Percentiles rank a stretch among this genome's conserved stretches.
These are phyloP conservation scores for Embiotoca jacksoni DNA, from an alignment of 2,113 vertebrate genomes.

Conservation along the genomic window DNA sequence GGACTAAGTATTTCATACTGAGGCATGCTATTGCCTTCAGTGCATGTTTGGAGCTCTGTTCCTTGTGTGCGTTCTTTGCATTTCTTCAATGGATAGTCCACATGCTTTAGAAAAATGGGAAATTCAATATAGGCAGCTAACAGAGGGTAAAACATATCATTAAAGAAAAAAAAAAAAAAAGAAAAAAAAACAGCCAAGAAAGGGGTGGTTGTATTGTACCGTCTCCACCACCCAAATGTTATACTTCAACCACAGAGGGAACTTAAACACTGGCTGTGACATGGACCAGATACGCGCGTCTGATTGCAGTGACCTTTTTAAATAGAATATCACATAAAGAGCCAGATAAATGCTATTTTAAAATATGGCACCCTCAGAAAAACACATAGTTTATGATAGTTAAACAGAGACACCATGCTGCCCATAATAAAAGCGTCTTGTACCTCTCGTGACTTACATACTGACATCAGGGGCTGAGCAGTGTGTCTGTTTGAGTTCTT, in stretches of 20 bases:
- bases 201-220: conserved; percentile 41
- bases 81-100: conserved; percentile 60
- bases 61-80: conserved; percentile 53
- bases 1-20: conserved; percentile 67
- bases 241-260: conserved; percentile 36
- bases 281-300: conserved; percentile 6
- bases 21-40: conserved; percentile 70
- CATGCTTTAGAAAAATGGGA: conserved; percentile 62
- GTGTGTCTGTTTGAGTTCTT: conserved; percentile 19
- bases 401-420: conserved; percentile 32
- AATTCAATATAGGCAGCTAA: conserved; percentile 60
- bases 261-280: conserved; percentile 30
- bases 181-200: conserved; percentile 38
- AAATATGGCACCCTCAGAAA: conserved; percentile 39
- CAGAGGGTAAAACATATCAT: conserved; percentile 47
- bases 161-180: conserved; percentile 26
- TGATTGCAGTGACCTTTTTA: conserved; percentile 53
- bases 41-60: conserved; percentile 46
- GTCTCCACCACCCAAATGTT: conserved; percentile 46
- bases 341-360: conserved; percentile 41
- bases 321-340: conserved; percentile 44
- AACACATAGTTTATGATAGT: conserved; percentile 28
- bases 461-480: conserved; percentile 12
- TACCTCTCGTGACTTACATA: conserved; percentile 19
- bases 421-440: conserved; percentile 32